Base-by-base conservation (phyloP, 1,140 invertebrate genomes). In the Pogonomyrmex californicus region DNA sequence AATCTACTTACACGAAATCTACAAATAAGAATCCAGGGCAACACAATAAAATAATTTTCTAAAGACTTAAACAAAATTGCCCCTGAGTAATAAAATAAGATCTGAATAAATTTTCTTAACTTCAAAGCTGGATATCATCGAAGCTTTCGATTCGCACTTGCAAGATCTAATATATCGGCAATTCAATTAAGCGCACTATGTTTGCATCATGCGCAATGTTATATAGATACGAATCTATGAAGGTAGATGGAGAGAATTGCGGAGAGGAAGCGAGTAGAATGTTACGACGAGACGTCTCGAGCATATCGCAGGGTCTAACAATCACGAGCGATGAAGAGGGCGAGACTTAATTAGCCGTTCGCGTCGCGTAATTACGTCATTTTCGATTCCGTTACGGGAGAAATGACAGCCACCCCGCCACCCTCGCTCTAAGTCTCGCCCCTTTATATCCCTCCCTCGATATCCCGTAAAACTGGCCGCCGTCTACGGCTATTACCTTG, bases 311-410 rank as follows among this genome's bases (percentile, higher is more conserved):
- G 51, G 14, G 17, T 10, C 7, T 30, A 10, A 71, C 66, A 44
- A 71, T 47, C 54, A n/a, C 23, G 38, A 49, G 36, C 41, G 30
- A 63, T 51, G 33, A 79, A 56, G 38, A 62, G 23, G 51, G 44
- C 51, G 77, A 66, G 56, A 81, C 85, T 88, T 87, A 82, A 88
- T 88, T 88, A 81, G 60, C 51, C 75, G 44, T 56, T 86, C 41
- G 33, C 54, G 38, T 65, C 33, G 17, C 54, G 70, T 51, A 63
- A 77, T 87, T 87, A 76, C 58, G 68, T 86, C 75, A 73, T 9
- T 88, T 86, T 79, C 68, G 68, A 85, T 86, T 87, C 38, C n/a
- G 62, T 65, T 33, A 71, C 58, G 77, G 68, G 75, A 70, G 81
- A 85, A 79, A 49, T 14, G n/a, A 41, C 51, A 12, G 44, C 2